phyloP scores from a whole-genome alignment of 2,797 vertebrate genomes.

The Falco naumanni region DNA sequence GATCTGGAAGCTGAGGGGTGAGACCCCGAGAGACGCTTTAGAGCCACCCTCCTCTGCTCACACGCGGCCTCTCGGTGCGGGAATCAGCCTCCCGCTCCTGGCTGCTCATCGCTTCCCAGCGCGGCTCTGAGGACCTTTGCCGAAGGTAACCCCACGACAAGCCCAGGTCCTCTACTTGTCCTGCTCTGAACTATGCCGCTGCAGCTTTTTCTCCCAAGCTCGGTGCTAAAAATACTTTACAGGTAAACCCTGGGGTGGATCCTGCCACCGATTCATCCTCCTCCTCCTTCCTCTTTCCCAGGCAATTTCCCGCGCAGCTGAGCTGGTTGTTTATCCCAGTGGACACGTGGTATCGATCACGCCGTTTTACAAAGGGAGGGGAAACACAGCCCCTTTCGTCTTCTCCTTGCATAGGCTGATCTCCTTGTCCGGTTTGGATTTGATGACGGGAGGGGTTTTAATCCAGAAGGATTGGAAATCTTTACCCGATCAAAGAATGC shows the following conservation, averaged over 20 bases:
- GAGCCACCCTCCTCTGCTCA: not conserved
- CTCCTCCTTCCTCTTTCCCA: conserved; percentile 20
- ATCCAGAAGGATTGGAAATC: conserved; percentile 6
- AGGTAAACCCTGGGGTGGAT: not conserved
- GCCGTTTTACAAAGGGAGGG: not conserved
- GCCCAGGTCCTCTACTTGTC: not conserved
- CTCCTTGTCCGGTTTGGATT: not conserved
- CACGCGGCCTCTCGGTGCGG: not conserved
- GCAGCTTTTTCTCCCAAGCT: conserved; percentile 16
- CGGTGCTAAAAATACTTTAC: conserved; percentile 46
- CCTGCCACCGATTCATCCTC: not conserved
- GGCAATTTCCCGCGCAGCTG: not conserved
- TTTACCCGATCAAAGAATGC: not conserved
- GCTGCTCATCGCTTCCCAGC: conserved; percentile 1
- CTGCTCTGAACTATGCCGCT: not conserved
- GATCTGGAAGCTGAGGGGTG: not conserved
- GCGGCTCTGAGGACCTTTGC: not conserved
- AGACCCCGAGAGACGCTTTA: not conserved
- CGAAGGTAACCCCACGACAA: not conserved
- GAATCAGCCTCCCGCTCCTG: not conserved
- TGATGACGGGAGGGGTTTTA: not conserved
- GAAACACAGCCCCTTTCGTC: not conserved
- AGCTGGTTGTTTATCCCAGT: not conserved
- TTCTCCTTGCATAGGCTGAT: not conserved
- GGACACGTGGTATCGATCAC: not conserved